Evolutionary conservation across 1,140 invertebrate species (phyloP).

Genomic region (Gryllus bimaculatus): DNA sequence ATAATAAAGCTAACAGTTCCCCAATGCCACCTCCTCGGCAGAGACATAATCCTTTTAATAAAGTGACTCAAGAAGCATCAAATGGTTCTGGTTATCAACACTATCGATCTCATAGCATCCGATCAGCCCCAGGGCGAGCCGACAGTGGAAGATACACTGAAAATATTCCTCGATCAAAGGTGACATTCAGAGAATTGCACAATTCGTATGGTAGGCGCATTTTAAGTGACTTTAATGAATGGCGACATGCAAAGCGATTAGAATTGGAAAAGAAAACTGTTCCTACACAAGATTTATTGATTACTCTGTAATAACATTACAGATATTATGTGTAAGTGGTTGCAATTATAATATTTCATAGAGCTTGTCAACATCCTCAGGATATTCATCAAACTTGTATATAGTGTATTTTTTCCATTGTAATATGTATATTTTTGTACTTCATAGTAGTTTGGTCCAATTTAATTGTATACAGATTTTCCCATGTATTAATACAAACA

Average conservation of each 20-base stretch:
- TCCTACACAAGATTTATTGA: conserved; percentile 11
- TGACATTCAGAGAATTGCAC: conserved; percentile 60
- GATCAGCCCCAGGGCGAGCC: conserved; percentile 42
- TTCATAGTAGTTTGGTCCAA: background rate
- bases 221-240: conserved; percentile 54
- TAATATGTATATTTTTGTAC: background rate
- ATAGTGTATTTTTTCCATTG: background rate
- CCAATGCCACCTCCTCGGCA: conserved; percentile 54
- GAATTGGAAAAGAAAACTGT: conserved; percentile 18
- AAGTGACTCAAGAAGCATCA: conserved; percentile 22
- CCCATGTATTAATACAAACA: too few relatives aligned
- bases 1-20: conserved; percentile 28
- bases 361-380: background rate
- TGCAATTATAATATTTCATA: background rate
- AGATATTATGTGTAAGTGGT: too few relatives aligned
- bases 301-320: conserved; percentile 12
- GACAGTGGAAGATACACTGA: conserved; percentile 31
- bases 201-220: conserved; percentile 56
- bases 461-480: too few relatives aligned
- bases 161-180: conserved; percentile 38
- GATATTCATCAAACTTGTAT: background rate
- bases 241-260: conserved; percentile 42
- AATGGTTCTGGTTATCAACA: conserved; percentile 28
- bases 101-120: conserved; percentile 43
- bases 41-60: conserved; percentile 61